Evolutionary conservation across 2,888 invertebrate genomes (phyloP).

Genomic region (Opisthograptis luteolata): DNA sequence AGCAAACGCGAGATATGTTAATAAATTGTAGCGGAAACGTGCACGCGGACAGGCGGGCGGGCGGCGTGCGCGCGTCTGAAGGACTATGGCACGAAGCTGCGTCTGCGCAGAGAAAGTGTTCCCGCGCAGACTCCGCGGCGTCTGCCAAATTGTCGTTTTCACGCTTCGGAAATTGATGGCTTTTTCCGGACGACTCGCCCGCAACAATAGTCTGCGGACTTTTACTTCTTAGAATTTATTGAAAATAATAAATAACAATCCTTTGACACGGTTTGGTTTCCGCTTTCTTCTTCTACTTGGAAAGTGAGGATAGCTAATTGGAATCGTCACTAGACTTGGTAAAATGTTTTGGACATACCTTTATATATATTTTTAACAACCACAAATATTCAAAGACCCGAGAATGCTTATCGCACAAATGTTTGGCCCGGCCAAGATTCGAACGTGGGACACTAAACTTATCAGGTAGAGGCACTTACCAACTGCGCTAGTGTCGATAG

Average conservation of each 20-base stretch:
- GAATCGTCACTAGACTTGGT: conserved; percentile 18
- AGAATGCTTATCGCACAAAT: too few species aligned
- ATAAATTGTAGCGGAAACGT: conserved; percentile 46
- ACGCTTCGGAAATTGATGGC: conserved; percentile 72
- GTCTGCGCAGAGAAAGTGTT: conserved; percentile 79
- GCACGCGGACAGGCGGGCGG: conserved; percentile 56
- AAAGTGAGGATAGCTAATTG: conserved; percentile 25
- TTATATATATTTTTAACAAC: too few species aligned
- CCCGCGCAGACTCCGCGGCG: conserved; percentile 80
- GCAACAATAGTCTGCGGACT: conserved; percentile 49
- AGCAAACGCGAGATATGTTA: conserved; percentile 43
- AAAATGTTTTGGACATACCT: too few species aligned
- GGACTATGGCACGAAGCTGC: conserved; percentile 64
- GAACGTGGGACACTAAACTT: too few species aligned
- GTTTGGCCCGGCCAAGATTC: too few species aligned
- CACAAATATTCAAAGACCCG: too few species aligned
- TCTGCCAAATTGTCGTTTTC: conserved; percentile 80
- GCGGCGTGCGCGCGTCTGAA: conserved; percentile 62
- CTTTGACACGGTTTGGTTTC: conserved; percentile 24
- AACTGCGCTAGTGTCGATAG: too few species aligned
- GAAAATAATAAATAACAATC: conserved; percentile 31
- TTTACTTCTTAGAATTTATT: conserved; percentile 36
- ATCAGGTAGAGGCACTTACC: too few species aligned
- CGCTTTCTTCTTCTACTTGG: conserved; percentile 28
- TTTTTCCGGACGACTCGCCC: conserved; percentile 70